Conservation (phyloP, 2,888 invertebrate genomes). For the Trachelus tabidus region DNA sequence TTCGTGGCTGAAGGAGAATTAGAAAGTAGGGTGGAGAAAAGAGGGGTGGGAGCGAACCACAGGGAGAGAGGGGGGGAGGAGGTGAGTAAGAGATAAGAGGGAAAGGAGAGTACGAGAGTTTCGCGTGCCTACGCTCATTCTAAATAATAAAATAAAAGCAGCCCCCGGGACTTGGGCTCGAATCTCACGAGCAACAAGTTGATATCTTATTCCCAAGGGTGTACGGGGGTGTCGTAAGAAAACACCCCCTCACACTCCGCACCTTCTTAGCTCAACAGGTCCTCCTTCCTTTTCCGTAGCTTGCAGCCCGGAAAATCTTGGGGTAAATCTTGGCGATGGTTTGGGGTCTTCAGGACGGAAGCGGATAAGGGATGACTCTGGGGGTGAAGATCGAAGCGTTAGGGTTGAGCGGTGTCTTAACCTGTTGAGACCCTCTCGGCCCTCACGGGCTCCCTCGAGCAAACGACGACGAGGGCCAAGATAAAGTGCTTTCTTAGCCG, state of each 20-base stretch:
- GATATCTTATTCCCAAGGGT: conserved; percentile 53
- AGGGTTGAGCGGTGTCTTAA: conserved; percentile 47
- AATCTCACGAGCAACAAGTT: conserved; percentile 59
- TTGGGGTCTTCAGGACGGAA: conserved; percentile 19
- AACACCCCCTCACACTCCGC: conserved; percentile 21
- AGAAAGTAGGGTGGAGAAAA: too few species aligned
- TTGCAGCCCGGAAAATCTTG: conserved; percentile 39
- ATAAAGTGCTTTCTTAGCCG: conserved; percentile 57
- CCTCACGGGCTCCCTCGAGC: conserved; percentile 15
- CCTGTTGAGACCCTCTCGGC: conserved; percentile 53
- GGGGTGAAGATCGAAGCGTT: not conserved
- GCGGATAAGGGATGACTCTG: conserved; percentile 36
- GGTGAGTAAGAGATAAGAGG: too few species aligned
- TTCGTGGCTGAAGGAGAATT: too few species aligned
- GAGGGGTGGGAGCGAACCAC: too few species aligned
- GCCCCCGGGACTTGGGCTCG: conserved; percentile 32
- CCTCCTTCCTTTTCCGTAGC: conserved; percentile 38
- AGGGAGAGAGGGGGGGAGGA: too few species aligned
- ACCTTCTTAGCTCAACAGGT: conserved; percentile 55
- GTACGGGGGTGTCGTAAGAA: conserved; percentile 32
- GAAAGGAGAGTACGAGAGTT: not conserved
- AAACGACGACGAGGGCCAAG: conserved; percentile 33
- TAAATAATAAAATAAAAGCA: conserved; percentile 24
- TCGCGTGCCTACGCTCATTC: conserved; percentile 14
- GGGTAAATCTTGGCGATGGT: conserved; percentile 22